Conservation (phyloP, 2,888 invertebrate genomes). For the Netelia melanura region DNA sequence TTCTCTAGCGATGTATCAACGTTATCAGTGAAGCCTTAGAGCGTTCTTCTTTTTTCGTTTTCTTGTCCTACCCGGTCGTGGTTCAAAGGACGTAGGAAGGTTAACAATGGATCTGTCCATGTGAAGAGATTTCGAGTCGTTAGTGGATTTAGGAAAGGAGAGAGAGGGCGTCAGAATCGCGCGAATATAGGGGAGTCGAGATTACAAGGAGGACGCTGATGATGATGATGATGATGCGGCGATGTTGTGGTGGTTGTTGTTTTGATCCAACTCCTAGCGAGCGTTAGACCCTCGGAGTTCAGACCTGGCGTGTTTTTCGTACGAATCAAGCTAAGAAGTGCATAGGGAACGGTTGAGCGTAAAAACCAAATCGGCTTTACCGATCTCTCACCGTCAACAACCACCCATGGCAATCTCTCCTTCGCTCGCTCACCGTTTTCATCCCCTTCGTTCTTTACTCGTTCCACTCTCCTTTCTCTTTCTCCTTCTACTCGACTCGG, state of each 20-base stretch:
- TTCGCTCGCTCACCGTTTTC: slow-evolving; percentile 39
- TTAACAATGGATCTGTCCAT: background rate
- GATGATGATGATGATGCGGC: slow-evolving; percentile 24
- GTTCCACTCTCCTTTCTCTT: slow-evolving; percentile 36
- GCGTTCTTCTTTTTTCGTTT: no score
- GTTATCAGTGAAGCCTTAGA: no score
- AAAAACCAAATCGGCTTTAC: slow-evolving; percentile 55
- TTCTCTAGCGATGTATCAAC: slow-evolving; percentile 42
- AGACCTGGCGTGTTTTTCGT: slow-evolving; percentile 16
- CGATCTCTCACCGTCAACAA: slow-evolving; percentile 38
- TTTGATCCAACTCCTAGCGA: no score
- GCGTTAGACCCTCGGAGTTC: background rate
- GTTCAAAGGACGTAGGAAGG: slow-evolving; percentile 22
- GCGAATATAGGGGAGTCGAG: background rate
- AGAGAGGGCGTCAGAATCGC: background rate
- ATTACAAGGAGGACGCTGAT: background rate
- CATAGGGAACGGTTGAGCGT: slow-evolving; percentile 47
- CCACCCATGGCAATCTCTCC: slow-evolving; percentile 44
- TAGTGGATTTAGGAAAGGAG: slow-evolving; percentile 62
- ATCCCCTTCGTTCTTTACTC: slow-evolving; percentile 56
- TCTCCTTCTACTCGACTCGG: slow-evolving; percentile 37
- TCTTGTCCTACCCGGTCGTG: no score
- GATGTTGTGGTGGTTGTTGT: background rate
- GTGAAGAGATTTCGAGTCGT: slow-evolving; percentile 76
- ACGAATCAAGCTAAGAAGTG: slow-evolving; percentile 2